These are phyloP conservation scores for Lagocephalus sceleratus DNA, from an alignment of 2,797 vertebrate genomes.

Conservation along the genomic window DNA sequence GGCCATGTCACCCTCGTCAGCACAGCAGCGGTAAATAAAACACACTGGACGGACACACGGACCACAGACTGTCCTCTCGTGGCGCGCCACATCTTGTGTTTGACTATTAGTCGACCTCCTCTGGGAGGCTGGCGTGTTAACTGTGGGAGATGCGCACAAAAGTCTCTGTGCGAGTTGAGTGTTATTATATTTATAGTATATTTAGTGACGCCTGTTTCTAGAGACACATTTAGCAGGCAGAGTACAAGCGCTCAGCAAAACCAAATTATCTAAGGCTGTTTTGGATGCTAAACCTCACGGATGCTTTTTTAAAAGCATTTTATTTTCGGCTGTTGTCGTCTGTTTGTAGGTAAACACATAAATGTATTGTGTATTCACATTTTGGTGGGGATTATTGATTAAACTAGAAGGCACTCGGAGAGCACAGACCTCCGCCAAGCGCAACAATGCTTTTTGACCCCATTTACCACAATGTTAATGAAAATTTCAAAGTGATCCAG, in stretches of 20 bases:
- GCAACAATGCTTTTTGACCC: too few relatives aligned
- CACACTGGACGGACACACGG: slow-evolving; percentile 7
- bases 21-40: slow-evolving; percentile 52
- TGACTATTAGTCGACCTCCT: background rate
- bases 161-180: too few relatives aligned
- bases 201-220: background rate
- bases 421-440: too few relatives aligned
- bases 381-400: background rate
- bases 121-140: too few relatives aligned
- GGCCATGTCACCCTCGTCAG: slow-evolving; percentile 49
- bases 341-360: slow-evolving; percentile 19
- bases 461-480: too few relatives aligned
- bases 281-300: slow-evolving; percentile 24
- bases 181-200: too few relatives aligned
- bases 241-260: slow-evolving; percentile 36
- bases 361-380: slow-evolving; percentile 6
- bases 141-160: too few relatives aligned
- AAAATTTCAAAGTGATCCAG: too few relatives aligned
- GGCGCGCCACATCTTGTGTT: background rate
- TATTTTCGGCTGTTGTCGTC: slow-evolving; percentile 9
- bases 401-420: too few relatives aligned
- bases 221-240: slow-evolving; percentile 9
- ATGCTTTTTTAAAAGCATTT: slow-evolving; percentile 39
- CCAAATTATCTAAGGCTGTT: slow-evolving; percentile 40
- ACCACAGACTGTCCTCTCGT: background rate